Percentiles rank a stretch among this genome's conserved stretches.
phyloP scores from a whole-genome alignment of 2,113 vertebrate species.

The Eublepharis macularius region DNA sequence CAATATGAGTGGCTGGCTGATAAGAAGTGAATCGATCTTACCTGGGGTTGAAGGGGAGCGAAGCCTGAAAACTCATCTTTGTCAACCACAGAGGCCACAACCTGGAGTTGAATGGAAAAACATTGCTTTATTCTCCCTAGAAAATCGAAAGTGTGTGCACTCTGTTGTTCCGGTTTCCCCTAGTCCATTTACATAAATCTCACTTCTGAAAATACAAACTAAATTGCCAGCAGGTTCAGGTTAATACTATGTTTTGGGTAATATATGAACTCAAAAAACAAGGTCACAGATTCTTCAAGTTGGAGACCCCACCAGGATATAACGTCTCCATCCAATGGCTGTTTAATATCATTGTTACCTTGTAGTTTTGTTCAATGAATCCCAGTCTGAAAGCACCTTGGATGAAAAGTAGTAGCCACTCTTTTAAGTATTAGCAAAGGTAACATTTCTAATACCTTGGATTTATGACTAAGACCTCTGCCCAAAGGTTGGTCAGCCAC shows the following conservation, averaged over 20 bases:
- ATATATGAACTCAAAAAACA: neutral
- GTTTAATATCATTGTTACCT: neutral
- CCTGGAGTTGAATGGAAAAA: conserved; percentile 71
- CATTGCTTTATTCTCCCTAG: rapidly evolving
- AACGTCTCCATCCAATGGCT: neutral
- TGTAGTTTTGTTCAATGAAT: neutral
- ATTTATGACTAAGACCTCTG: neutral
- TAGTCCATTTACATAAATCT: no score
- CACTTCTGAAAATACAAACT: neutral
- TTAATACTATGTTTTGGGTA: neutral
- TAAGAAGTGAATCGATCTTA: conserved; percentile 50
- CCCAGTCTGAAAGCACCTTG: neutral
- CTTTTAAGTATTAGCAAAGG: neutral
- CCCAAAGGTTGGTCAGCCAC: neutral
- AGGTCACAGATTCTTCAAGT: neutral
- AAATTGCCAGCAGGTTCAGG: neutral
- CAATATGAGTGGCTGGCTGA: rapidly evolving
- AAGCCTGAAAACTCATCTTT: conserved; percentile 93
- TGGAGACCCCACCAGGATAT: neutral
- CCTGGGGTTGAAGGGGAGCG: conserved; percentile 93
- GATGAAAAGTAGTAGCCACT: neutral
- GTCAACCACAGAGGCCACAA: conserved; percentile 90
- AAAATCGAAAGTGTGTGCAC: neutral
- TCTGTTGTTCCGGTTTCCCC: neutral
- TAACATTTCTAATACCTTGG: neutral